phyloP scores from a whole-genome alignment of 2,888 invertebrate species.

The Polyommatus iphigenia region DNA sequence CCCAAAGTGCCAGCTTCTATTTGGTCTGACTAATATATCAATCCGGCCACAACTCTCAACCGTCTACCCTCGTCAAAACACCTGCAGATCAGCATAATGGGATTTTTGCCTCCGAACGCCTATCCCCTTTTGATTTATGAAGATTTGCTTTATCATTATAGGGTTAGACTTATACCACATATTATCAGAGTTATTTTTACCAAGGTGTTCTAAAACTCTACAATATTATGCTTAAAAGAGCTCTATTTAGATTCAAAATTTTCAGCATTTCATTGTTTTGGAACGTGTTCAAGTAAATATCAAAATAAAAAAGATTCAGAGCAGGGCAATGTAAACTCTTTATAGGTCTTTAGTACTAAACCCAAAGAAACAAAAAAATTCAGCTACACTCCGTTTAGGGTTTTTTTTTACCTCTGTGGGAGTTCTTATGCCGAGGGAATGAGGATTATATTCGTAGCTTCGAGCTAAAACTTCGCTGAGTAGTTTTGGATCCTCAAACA shows the following conservation, averaged over 20 bases:
- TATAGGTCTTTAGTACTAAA: too few relatives aligned
- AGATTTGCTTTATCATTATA: background rate
- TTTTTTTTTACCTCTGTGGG: too few relatives aligned
- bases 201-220: background rate
- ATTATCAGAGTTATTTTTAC: too few relatives aligned
- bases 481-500: background rate
- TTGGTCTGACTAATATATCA: conserved; percentile 18
- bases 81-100: conserved; percentile 57
- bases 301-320: background rate
- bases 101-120: conserved; percentile 49
- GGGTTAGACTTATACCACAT: background rate
- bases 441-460: background rate
- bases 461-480: background rate
- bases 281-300: too few relatives aligned
- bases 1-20: background rate
- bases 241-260: background rate
- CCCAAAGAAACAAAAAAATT: too few relatives aligned
- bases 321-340: background rate
- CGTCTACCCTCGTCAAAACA: conserved; percentile 57
- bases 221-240: background rate
- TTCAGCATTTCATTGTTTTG: too few relatives aligned
- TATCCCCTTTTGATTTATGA: conserved; percentile 22
- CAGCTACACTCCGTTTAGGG: too few relatives aligned
- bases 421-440: too few relatives aligned
- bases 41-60: conserved; percentile 38